Conservation (phyloP, 2,888 invertebrate species). For the Invenusta paracnida region DNA sequence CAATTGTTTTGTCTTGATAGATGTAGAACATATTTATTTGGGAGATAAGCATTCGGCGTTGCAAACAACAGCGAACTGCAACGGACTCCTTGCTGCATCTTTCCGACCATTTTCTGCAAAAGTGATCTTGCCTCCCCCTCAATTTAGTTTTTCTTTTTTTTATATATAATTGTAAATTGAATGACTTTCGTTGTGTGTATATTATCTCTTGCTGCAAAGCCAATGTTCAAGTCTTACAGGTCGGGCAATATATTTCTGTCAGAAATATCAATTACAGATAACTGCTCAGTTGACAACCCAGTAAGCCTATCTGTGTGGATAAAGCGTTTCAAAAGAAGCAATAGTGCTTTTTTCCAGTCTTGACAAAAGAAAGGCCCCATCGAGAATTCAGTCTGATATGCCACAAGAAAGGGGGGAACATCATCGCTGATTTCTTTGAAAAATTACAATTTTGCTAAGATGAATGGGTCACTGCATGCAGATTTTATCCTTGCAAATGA, state of each 20-base stretch:
- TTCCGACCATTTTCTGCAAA: background rate
- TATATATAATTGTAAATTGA: too few species aligned
- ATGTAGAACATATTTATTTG: too few species aligned
- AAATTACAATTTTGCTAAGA: background rate
- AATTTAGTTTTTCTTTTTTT: background rate
- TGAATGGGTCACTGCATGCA: background rate
- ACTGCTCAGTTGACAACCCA: background rate
- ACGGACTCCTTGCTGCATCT: background rate
- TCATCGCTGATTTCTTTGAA: too few species aligned
- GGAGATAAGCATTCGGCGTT: background rate
- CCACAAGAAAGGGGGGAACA: background rate
- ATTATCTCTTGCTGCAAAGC: background rate
- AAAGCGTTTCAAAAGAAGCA: too few species aligned
- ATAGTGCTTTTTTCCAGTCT: background rate
- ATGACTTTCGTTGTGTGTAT: constrained; percentile 13
- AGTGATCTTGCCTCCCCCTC: background rate
- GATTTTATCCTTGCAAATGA: background rate
- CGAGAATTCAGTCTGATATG: background rate
- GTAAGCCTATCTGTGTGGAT: too few species aligned
- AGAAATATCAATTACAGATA: background rate
- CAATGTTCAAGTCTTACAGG: background rate
- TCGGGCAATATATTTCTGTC: background rate
- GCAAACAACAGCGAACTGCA: background rate
- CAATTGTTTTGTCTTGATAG: too few species aligned
- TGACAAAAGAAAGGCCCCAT: background rate